Base-by-base conservation (phyloP, 2,113 vertebrate species). In the Eulacestoma nigropectus region DNA sequence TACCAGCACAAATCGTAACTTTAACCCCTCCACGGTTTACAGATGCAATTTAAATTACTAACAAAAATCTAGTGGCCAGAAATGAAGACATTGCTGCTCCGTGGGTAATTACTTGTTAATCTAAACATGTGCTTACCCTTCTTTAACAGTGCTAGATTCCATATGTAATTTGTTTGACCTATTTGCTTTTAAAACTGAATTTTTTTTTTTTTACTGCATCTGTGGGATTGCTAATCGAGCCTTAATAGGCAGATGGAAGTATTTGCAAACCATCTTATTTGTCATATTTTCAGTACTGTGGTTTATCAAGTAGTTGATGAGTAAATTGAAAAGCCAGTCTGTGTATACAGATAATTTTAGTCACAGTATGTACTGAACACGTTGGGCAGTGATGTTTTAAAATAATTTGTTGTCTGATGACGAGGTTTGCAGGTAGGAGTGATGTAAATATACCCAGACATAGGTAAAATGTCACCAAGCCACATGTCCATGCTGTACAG, bases 241-340 rank as follows among this genome's bases (percentile, higher is more conserved):
- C 32, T 68, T 93, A 93, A 92, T 39, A 60, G 53, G 80, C 95
- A 93, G 87, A 94, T 95, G 83, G 89, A 93, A 95, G 49, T 92
- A 46, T 89, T 93, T 96, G 52, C 80, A 95, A 94, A 56, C 76
- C 73, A 64, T 92, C 77, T 87, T 78, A 90, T 82, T 92, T 89
- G 90, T 94, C 85, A 88, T 76, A 50, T 84, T 95, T 95, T 96
- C 92, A 84, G 80, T 75, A 11, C 65, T 92, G 92, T 89, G 90
- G 93, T 96, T 96, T 94, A 94, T 96, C 88, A 89, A 87, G 81
- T 32, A 87, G 84, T 42, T 82, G 32, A 52, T 17, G 83, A 89
- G 37, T 82, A 86, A 92, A 95, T n/a, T 89, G 90, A 88, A 81
- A 91, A 86, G 56, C 52, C 49, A 60, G 16, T 76, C 41, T 82